A percentile compares a stretch with the other conserved stretches of the same genome.
phyloP scores from a whole-genome alignment of 1,140 invertebrate genomes.

The Formica exsecta region DNA sequence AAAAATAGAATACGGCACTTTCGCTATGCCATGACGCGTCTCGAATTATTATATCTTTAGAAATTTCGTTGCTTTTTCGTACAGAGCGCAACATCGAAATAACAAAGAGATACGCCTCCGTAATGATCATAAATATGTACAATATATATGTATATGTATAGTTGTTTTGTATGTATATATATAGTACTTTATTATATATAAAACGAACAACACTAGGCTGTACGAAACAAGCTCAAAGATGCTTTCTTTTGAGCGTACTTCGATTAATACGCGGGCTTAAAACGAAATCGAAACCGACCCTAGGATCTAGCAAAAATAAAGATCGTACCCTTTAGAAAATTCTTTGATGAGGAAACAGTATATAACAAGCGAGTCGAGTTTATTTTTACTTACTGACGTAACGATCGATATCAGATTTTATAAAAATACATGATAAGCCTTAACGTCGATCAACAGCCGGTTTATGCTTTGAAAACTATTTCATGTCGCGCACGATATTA shows the following conservation, averaged over 20 bases:
- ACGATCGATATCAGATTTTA: conserved; percentile 57
- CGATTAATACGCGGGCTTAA: not conserved
- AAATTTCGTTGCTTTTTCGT: conserved; percentile 70
- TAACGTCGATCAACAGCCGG: conserved; percentile 20
- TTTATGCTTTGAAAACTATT: conserved; percentile 13
- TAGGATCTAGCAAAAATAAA: conserved; percentile 37
- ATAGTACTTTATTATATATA: conserved; percentile 52
- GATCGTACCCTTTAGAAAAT: conserved; percentile 10
- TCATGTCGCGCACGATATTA: not conserved
- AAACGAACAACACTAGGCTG: conserved; percentile 45
- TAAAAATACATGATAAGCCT: conserved; percentile 47
- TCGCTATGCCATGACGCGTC: conserved; percentile 13
- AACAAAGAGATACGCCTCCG: conserved; percentile 28
- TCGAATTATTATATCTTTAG: conserved; percentile 15
- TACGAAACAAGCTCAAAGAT: conserved; percentile 43
- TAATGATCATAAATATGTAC: conserved; percentile 47
- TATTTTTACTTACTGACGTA: conserved; percentile 52
- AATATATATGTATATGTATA: conserved; percentile 30
- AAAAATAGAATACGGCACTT: conserved; percentile 18
- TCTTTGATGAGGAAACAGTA: conserved; percentile 17
- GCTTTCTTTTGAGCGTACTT: not conserved
- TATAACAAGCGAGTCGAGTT: conserved; percentile 36
- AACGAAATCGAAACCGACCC: conserved; percentile 44
- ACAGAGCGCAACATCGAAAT: conserved; percentile 54
- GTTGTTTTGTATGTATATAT: conserved; percentile 9